phyloP scores from a whole-genome alignment of 2,113 vertebrate species.

The Podarcis raffonei region DNA sequence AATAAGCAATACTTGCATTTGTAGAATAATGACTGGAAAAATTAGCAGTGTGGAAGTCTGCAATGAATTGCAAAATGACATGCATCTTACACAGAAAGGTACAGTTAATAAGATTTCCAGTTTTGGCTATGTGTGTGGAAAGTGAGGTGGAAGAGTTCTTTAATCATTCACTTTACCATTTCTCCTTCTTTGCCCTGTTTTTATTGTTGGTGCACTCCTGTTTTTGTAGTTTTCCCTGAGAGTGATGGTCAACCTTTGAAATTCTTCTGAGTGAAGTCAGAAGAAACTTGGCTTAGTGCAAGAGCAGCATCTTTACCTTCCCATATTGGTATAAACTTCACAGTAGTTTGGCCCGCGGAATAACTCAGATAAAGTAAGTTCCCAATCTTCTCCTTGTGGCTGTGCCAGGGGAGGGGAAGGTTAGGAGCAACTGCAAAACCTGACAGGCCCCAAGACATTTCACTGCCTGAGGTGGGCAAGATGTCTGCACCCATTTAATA shows the following conservation, averaged over 20 bases:
- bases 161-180: not conserved
- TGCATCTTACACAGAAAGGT: not conserved
- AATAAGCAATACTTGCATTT: not conserved
- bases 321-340: not conserved
- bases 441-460: too few relatives aligned
- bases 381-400: too few relatives aligned
- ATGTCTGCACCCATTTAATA: too few relatives aligned
- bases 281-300: not conserved
- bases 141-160: not conserved
- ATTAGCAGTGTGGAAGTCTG: not conserved
- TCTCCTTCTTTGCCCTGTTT: not conserved
- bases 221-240: not conserved
- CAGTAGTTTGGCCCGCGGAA: not conserved
- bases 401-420: too few relatives aligned
- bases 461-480: too few relatives aligned
- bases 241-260: not conserved
- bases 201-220: not conserved
- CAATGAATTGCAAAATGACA: not conserved
- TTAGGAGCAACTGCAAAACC: too few relatives aligned
- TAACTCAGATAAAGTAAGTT: not conserved
- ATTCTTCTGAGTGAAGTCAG: not conserved
- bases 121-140: not conserved
- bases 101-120: not conserved
- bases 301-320: not conserved
- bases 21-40: not conserved